Percentiles rank a stretch among this genome's conserved stretches.
phyloP scores from a whole-genome alignment of 2,888 invertebrate species.

The Conus canariensis region DNA sequence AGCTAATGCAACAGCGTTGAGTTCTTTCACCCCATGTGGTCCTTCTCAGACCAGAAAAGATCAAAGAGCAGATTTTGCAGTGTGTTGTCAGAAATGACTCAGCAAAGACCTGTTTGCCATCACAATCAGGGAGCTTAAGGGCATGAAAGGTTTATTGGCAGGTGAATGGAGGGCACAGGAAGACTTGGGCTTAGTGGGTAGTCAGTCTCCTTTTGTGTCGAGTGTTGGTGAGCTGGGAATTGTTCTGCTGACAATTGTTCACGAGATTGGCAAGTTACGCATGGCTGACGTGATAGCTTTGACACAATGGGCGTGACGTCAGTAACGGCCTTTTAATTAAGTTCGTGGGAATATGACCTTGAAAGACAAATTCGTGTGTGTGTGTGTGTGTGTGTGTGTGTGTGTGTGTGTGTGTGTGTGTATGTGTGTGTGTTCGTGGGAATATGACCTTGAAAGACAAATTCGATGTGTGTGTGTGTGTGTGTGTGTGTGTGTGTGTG shows the following conservation, averaged over 20 bases:
- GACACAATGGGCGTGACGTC: background rate
- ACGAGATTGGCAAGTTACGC: background rate
- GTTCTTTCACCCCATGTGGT: background rate
- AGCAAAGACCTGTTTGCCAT: background rate
- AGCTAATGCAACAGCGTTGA: slow-evolving; percentile 36
- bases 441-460: background rate
- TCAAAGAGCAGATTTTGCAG: background rate
- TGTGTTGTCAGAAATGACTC: background rate
- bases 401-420: too few relatives aligned
- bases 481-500: too few relatives aligned
- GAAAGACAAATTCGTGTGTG: background rate
- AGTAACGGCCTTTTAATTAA: background rate
- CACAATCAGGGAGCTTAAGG: background rate
- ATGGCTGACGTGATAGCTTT: background rate
- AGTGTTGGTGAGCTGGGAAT: background rate
- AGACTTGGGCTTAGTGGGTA: background rate
- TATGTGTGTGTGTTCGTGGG: background rate
- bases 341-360: background rate
- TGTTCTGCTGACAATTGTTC: background rate
- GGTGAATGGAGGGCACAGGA: background rate
- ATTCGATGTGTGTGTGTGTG: too few relatives aligned
- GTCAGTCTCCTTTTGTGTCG: background rate
- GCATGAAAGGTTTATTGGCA: background rate
- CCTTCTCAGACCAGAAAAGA: background rate
- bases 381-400: too few relatives aligned